Evolutionary conservation across 2,113 vertebrate species (phyloP), one percentile per base, ranked within the genome.

Genomic region (Tinamus guttatus): DNA sequence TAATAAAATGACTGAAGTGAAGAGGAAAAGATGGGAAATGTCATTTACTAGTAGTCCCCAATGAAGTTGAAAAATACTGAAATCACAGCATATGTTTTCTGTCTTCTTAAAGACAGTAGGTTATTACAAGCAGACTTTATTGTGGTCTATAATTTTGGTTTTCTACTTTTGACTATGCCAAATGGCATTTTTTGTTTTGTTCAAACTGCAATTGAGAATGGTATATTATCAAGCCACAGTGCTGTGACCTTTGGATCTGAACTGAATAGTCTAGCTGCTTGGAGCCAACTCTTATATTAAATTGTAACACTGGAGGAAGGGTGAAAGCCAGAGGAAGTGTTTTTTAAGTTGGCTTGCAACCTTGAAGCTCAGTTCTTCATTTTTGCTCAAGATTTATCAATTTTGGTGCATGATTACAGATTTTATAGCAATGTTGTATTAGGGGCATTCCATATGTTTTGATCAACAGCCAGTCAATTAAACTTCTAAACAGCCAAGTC

Each of bases 81-180:
- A 94, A 79, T 88, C 88, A 81, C 76, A 93, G 52, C 92, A 92
- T 86, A 79, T 84, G 87, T 93, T 95, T 96, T 90, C 71, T 81
- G 43, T 95, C 87, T 93, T 64, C 73, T 85, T 76, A 71, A 95
- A 71, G 80, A 81, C 59, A 88, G 80, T 36, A 86, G 88, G 73
- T 95, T 97, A 94, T 93, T 96, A 85, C 85, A 95, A 76, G 47
- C 87, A 90, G 85, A 71, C 68, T 95, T 95, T 95, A 96, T 88
- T 90, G 77, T 92, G 80, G 73, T 68, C 85, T 93, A 6, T 96
- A 95, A 96, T 96, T 96, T 92, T 95, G 90, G 80, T 87, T 95
- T 96, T 95, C 80, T 95, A n/a, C 85, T 94, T 93, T 63, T 84
- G 69, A 86, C 69, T 36, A 43, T 40, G 80, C 93, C 95, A 96